These are phyloP conservation scores for Quadriops clusia DNA, from an alignment of 2,888 invertebrate species.

Conservation along the genomic window DNA sequence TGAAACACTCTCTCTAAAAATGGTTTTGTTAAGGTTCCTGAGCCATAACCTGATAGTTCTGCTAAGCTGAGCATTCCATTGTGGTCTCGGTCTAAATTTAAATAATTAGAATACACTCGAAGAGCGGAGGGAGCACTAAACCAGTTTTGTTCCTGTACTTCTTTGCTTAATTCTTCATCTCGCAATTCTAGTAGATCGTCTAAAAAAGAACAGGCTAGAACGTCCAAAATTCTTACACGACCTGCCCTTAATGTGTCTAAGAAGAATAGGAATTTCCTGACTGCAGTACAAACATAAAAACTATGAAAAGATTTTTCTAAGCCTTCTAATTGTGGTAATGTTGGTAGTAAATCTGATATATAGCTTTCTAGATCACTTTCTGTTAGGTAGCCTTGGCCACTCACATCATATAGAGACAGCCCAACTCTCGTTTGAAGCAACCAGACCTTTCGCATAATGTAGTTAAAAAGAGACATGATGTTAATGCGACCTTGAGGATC, in stretches of 20 bases:
- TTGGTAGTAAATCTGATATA: slow-evolving; percentile 85
- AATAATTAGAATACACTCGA: slow-evolving; percentile 85
- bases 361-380: slow-evolving; percentile 86
- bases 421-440: slow-evolving; percentile 89
- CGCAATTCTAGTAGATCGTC: slow-evolving; percentile 74
- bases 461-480: slow-evolving; percentile 85
- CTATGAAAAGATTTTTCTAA: slow-evolving; percentile 88
- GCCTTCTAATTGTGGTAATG: slow-evolving; percentile 79
- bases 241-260: slow-evolving; percentile 82
- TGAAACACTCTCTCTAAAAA: slow-evolving; percentile 91
- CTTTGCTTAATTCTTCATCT: slow-evolving; percentile 52
- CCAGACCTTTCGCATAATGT: slow-evolving; percentile 92
- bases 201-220: slow-evolving; percentile 81
- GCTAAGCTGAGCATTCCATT: slow-evolving; percentile 91
- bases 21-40: slow-evolving; percentile 79
- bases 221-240: slow-evolving; percentile 80
- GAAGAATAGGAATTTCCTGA: slow-evolving; percentile 92
- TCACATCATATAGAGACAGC: slow-evolving; percentile 82
- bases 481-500: slow-evolving; percentile 81
- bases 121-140: slow-evolving; percentile 83
- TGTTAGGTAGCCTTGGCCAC: slow-evolving; percentile 55
- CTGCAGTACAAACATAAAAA: slow-evolving; percentile 93
- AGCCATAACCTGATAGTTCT: slow-evolving; percentile 80
- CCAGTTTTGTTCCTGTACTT: slow-evolving; percentile 80
- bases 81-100: slow-evolving; percentile 86